Evolutionary conservation across 2,113 vertebrate genomes (phyloP).

Genomic region (Setophaga coronata): DNA sequence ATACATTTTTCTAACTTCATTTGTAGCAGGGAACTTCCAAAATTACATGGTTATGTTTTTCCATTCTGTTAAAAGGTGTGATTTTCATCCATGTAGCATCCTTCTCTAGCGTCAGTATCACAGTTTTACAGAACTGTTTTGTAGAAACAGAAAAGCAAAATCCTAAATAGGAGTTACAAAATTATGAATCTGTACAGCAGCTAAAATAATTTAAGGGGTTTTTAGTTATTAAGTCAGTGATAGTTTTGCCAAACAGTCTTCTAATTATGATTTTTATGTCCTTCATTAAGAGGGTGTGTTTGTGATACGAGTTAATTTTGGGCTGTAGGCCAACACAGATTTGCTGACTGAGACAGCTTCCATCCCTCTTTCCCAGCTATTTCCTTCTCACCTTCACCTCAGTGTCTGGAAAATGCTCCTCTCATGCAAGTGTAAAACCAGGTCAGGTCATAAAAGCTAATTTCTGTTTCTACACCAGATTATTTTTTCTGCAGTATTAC

Average conservation of each 20-base stretch:
- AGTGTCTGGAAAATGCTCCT: neutral
- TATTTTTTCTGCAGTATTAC: neutral
- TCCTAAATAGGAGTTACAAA: neutral
- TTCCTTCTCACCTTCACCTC: neutral
- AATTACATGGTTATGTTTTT: neutral
- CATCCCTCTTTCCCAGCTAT: neutral
- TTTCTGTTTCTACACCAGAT: neutral
- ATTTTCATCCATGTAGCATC: neutral
- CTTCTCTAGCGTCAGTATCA: neutral
- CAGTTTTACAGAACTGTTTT: neutral
- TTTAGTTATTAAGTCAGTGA: neutral
- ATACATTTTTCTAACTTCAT: neutral
- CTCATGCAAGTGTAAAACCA: neutral
- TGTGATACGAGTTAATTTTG: neutral
- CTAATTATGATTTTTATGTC: neutral
- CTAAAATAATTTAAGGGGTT: neutral
- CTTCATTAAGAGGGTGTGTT: neutral
- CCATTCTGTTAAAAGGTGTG: rapidly evolving
- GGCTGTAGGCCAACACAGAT: neutral
- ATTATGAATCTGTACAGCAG: neutral
- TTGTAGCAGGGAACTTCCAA: neutral
- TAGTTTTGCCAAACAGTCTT: neutral
- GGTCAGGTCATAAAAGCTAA: neutral
- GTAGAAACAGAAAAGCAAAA: neutral
- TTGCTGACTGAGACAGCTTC: neutral